Evolutionary conservation across 2,113 vertebrate species (phyloP), one percentile per base, ranked within the genome.

Genomic region (Chlamydotis undulata): DNA sequence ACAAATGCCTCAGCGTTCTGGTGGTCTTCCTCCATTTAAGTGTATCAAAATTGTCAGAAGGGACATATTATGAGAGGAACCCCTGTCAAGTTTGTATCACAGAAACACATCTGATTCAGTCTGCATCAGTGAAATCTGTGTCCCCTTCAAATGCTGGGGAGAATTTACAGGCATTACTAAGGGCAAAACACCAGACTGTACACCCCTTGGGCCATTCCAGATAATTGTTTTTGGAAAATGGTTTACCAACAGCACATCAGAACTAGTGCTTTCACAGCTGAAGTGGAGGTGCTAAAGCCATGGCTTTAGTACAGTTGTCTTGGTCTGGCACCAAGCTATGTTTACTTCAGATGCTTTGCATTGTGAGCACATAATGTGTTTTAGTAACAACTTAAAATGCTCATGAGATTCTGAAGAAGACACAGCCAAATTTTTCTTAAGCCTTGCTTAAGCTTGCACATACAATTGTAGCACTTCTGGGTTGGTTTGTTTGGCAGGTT

Each of bases 31-130:
- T 75, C 53, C 37, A 41, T 18, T 57, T 70, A 79, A 49, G 13
- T 67, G 2, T 61, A 74, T 53, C 21, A 63, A 39, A 61, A 10
- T 8, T 43, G 8, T 45, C 47, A 77, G 19, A 73, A 76, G 13
- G 8, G 8, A 22, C 2, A 0, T 33, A 53, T 2, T 57, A 45
- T 3, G 17, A 55, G 1, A 2, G 17, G 60, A 93, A 19, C 25
- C 15, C 63, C 6, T 6, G 2, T 22, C 14, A 65, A 23, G 21
- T 49, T 64, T 49, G 10, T 35, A 26, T 55, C 25, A n/a, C 33
- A 52, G 31, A 70, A 78, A 50, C 6, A 39, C 17, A 47, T n/a
- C 16, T 24, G 29, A 43, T 59, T 31, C 13, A 12, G 2, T 67
- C 31, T 6, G 16, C 49, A 49, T 45, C 26, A 75, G 21, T 35